These are phyloP conservation scores for Melinopterus prodromus DNA, from an alignment of 2,888 invertebrate species.

Conservation along the genomic window DNA sequence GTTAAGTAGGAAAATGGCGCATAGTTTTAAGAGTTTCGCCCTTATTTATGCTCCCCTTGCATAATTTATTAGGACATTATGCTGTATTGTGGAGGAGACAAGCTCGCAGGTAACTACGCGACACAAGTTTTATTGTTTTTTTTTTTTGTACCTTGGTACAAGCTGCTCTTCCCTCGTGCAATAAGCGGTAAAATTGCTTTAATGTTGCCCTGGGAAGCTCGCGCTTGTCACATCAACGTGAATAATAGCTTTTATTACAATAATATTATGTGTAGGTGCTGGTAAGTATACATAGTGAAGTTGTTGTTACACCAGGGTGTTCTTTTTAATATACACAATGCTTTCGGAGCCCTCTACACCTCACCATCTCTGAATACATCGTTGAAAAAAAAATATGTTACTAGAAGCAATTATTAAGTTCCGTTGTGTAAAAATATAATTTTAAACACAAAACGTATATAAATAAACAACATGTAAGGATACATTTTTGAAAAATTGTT, in stretches of 20 bases:
- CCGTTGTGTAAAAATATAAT: no score
- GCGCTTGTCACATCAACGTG: not conserved
- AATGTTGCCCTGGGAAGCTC: not conserved
- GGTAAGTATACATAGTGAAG: not conserved
- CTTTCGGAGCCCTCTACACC: no score
- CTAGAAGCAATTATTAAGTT: no score
- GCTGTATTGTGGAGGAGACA: not conserved
- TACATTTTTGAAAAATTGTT: no score
- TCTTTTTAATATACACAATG: no score
- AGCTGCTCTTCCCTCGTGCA: not conserved
- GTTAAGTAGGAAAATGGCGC: not conserved
- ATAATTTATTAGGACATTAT: not conserved
- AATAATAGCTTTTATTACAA: not conserved
- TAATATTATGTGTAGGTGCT: not conserved
- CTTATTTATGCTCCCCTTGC: not conserved
- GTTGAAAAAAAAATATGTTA: no score
- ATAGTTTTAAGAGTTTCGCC: not conserved
- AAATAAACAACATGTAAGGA: no score
- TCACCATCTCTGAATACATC: no score
- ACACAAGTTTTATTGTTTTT: not conserved
- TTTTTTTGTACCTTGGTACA: not conserved
- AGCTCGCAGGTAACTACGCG: not conserved
- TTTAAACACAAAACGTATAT: no score
- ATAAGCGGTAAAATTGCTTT: not conserved
- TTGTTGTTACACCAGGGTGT: not conserved